Base-by-base conservation (phyloP, 2,888 invertebrate genomes). In the Papilio demoleus region DNA sequence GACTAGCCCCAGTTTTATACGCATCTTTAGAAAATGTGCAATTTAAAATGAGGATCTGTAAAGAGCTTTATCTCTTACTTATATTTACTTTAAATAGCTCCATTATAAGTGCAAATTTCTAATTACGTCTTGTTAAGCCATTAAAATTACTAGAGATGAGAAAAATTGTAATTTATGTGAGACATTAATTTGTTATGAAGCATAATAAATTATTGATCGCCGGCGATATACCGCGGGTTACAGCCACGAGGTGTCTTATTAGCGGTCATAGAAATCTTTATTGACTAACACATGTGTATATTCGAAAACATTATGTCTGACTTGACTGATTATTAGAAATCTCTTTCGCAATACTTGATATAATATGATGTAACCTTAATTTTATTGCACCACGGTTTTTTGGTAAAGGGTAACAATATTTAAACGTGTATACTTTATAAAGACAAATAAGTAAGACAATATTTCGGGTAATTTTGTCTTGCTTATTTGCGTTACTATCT, bases 321-420 rank as follows among this genome's bases (percentile, higher is more conserved):
- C 63, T 67, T 70, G 70, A 71, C 66, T 60, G 71, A 75, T 75
- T 65, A 74, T 73, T 77, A 75, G 77, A 79, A 79, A 77, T 75
- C 73, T 75, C 77, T 77, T 77, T 74, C 67, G 71, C 62, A 74
- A 73, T 72, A 72, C 71, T 73, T 73, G 24, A 27, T 9, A 31
- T 53, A 31, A 31, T 2, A n/a, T 56, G n/a, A 56, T 31, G 31
- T 31, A 31, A 31, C 17, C 8, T 12, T 53, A 31, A 56, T 31
- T 31, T 4, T 12, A 47, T 50, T 17, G 12, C 4, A 50, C 47
- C 24, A 17, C 17, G 0, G 5, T 47, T 50, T n/a, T 8, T 24
- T 24, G 1, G 1, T 9, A 45, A 8, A 45, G 3, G 19, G 17
- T 42, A 42, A 42, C 17, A 17, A 17, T 42, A 4, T 5, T 42